phyloP scores from a whole-genome alignment of 2,888 invertebrate species.

The Fragum fragum region DNA sequence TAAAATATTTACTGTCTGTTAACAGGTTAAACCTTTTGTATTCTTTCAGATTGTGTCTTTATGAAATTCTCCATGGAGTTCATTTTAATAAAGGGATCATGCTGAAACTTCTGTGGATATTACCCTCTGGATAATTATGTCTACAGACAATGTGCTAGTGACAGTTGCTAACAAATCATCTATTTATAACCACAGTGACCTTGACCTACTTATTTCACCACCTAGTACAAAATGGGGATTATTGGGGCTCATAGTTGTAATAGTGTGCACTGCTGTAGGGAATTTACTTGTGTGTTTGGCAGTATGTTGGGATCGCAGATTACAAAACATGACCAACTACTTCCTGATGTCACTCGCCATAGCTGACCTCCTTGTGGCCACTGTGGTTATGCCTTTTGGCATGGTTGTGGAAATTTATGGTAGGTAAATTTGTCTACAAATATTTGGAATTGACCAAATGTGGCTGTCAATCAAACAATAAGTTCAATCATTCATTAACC shows the following conservation, averaged over 20 bases:
- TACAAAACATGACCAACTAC: slow-evolving; percentile 98
- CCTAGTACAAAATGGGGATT: slow-evolving; percentile 76
- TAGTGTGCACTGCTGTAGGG: slow-evolving; percentile 95
- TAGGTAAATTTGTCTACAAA: slow-evolving; percentile 64
- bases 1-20: too few relatives aligned
- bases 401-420: slow-evolving; percentile 89
- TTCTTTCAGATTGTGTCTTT: too few relatives aligned
- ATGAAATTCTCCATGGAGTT: too few relatives aligned
- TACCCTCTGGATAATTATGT: slow-evolving; percentile 5
- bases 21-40: too few relatives aligned
- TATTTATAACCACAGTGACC: slow-evolving; percentile 2
- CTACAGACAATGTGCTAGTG: slow-evolving; percentile 11
- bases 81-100: not conserved
- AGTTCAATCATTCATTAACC: too few relatives aligned
- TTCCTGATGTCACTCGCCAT: slow-evolving; percentile 97
- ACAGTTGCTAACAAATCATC: slow-evolving; percentile 19
- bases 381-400: slow-evolving; percentile 98
- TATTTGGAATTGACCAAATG: not conserved
- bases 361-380: slow-evolving; percentile 96
- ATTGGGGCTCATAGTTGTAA: slow-evolving; percentile 91
- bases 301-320: slow-evolving; percentile 94
- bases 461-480: too few relatives aligned
- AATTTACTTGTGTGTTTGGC: slow-evolving; percentile 97
- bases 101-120: not conserved
- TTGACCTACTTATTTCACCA: slow-evolving; percentile 1